A percentile compares a stretch with the other conserved stretches of the same genome.
Conservation (phyloP, 2,888 invertebrate genomes). For the Tribolium freemani region DNA sequence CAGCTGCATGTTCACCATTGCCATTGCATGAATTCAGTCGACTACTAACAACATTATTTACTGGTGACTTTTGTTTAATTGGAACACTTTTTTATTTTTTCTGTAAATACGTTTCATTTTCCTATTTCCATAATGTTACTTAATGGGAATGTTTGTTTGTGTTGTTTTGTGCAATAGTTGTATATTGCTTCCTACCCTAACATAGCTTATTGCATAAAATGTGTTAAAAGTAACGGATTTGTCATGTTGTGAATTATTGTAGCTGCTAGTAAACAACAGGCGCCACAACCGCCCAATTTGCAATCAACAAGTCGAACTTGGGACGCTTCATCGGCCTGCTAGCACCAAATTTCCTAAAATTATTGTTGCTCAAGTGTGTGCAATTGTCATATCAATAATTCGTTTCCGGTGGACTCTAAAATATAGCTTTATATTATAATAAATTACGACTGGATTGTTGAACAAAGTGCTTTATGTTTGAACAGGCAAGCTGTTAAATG, state of each 20-base stretch:
- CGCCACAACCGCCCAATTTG: conserved; percentile 73
- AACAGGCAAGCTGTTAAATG: conserved; percentile 9
- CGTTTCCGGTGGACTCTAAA: conserved; percentile 3
- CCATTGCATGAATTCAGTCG: conserved; percentile 42
- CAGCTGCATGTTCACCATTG: conserved; percentile 38
- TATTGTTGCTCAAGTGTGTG: conserved; percentile 38
- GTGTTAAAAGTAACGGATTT: not conserved
- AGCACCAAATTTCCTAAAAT: conserved; percentile 53
- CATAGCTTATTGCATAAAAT: not conserved
- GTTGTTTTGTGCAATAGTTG: conserved; percentile 23
- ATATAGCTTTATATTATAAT: conserved; percentile 13
- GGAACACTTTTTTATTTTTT: conserved; percentile 3
- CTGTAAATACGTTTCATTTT: conserved; percentile 25
- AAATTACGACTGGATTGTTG: conserved; percentile 33
- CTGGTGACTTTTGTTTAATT: not conserved
- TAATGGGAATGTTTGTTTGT: conserved; percentile 17
- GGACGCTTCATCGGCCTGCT: conserved; percentile 69
- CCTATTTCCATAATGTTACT: conserved; percentile 13
- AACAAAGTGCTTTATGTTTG: conserved; percentile 24
- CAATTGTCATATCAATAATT: conserved; percentile 37
- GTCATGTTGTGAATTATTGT: conserved; percentile 43
- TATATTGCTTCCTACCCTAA: conserved; percentile 25
- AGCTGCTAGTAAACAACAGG: conserved; percentile 74
- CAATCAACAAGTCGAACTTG: conserved; percentile 73
- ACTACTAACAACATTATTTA: conserved; percentile 41